Conservation (phyloP, 2,888 invertebrate species). For the Drosophila buzzatii region DNA sequence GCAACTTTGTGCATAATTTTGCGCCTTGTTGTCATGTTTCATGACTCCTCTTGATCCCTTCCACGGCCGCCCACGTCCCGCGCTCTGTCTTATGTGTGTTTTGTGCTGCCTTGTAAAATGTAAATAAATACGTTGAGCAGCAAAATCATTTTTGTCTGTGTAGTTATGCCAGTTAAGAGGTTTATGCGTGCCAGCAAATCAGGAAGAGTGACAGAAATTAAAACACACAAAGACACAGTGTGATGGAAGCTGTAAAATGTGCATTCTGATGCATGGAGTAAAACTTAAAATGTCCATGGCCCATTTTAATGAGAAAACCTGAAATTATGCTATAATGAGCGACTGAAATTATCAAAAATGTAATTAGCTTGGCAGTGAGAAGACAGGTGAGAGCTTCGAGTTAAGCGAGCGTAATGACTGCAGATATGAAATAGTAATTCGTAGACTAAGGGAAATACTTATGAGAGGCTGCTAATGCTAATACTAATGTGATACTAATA, state of each 20-base stretch:
- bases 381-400: neutral
- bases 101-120: conserved; percentile 73
- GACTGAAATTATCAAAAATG: neutral
- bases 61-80: neutral
- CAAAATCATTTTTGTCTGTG: conserved; percentile 54
- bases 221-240: neutral
- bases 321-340: neutral
- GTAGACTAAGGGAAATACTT: too few relatives aligned
- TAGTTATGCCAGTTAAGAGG: conserved; percentile 43
- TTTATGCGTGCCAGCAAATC: conserved; percentile 55
- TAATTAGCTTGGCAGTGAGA: neutral
- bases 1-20: conserved; percentile 80
- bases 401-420: neutral
- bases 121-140: conserved; percentile 70
- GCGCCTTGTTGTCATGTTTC: conserved; percentile 78
- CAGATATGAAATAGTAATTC: too few relatives aligned
- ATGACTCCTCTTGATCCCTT: conserved; percentile 14
- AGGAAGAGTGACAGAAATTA: conserved; percentile 20
- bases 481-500: neutral
- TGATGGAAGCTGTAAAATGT: neutral
- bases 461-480: too few relatives aligned
- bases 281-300: neutral
- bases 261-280: neutral
- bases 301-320: neutral
- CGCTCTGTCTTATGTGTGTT: conserved; percentile 49